Conservation (phyloP, 2,797 vertebrate species). For the Odontamblyopus rebecca region DNA sequence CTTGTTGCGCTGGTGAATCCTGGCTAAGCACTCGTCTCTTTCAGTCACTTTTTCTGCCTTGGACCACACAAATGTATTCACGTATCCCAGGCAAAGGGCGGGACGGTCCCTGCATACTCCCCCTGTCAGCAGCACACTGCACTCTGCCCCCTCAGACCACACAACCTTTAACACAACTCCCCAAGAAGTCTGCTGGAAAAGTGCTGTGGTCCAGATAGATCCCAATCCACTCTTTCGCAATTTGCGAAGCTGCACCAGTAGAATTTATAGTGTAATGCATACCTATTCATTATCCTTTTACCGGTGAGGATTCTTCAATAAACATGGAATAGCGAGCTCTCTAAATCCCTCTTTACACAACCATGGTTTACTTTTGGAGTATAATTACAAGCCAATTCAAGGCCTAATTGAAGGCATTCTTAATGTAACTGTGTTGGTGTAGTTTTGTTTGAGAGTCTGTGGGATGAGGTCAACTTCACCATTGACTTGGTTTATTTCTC, state of each 20-base stretch:
- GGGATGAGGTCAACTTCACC: slow-evolving; percentile 41
- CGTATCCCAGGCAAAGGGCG: slow-evolving; percentile 25
- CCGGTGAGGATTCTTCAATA: slow-evolving; percentile 3
- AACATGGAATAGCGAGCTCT: not conserved
- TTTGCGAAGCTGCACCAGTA: slow-evolving; percentile 3
- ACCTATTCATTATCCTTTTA: slow-evolving; percentile 1
- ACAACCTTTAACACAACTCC: slow-evolving; percentile 33
- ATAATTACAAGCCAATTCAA: slow-evolving; percentile 14
- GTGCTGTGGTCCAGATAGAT: slow-evolving; percentile 2
- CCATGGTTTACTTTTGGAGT: not conserved
- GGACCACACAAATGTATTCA: slow-evolving; percentile 59
- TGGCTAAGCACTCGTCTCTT: slow-evolving; percentile 28
- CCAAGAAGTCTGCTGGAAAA: slow-evolving; percentile 25
- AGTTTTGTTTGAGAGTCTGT: slow-evolving; percentile 28
- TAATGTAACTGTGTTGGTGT: slow-evolving; percentile 23
- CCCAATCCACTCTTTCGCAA: slow-evolving; percentile 22
- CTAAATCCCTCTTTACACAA: not conserved
- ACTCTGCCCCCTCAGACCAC: slow-evolving; percentile 33
- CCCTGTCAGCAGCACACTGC: slow-evolving; percentile 42
- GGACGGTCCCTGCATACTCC: slow-evolving; percentile 40
- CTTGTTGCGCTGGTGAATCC: slow-evolving; percentile 18
- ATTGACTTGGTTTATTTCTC: slow-evolving; percentile 39
- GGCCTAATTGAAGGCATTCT: slow-evolving; percentile 33
- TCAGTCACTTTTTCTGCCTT: slow-evolving; percentile 49
- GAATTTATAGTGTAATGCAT: slow-evolving; percentile 6